Conservation (phyloP, 2,797 vertebrate species). For the Tolypeutes matacus region DNA sequence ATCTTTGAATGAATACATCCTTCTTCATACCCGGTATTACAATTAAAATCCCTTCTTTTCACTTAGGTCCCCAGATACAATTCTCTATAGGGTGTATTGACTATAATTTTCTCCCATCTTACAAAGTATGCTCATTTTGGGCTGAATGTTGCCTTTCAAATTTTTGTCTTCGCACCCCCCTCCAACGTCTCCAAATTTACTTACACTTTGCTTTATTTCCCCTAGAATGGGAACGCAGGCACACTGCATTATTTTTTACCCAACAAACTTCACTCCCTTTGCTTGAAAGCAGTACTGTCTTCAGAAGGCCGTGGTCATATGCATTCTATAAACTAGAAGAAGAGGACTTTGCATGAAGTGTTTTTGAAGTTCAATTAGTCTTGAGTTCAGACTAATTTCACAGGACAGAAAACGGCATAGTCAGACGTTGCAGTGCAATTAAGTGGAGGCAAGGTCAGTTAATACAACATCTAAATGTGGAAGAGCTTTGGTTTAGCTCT, state of each 20-base stretch:
- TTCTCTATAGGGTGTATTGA: background rate
- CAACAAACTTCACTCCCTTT: conserved; percentile 74
- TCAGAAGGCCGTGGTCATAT: conserved; percentile 62
- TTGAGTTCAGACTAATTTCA: conserved; percentile 87
- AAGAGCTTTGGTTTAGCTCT: conserved; percentile 82
- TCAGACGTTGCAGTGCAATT: conserved; percentile 79
- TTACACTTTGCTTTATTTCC: conserved; percentile 79
- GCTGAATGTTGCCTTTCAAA: background rate
- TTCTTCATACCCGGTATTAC: background rate
- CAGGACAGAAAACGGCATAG: conserved; percentile 82
- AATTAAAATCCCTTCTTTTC: background rate
- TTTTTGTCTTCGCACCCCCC: background rate
- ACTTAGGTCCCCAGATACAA: background rate
- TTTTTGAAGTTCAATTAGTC: conserved; percentile 86
- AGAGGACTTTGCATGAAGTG: conserved; percentile 62
- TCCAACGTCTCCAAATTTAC: conserved; percentile 65
- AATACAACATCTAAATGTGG: conserved; percentile 85
- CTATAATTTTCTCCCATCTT: background rate
- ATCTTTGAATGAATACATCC: background rate
- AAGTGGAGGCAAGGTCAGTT: conserved; percentile 83
- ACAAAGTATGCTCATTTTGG: background rate
- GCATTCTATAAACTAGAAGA: conserved; percentile 78
- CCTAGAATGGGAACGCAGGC: background rate
- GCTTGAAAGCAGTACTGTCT: conserved; percentile 77
- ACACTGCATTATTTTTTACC: background rate